Conservation (phyloP, 37 sponge, comb jelly and placozoan species). For the Lycopodina hypogea region DNA sequence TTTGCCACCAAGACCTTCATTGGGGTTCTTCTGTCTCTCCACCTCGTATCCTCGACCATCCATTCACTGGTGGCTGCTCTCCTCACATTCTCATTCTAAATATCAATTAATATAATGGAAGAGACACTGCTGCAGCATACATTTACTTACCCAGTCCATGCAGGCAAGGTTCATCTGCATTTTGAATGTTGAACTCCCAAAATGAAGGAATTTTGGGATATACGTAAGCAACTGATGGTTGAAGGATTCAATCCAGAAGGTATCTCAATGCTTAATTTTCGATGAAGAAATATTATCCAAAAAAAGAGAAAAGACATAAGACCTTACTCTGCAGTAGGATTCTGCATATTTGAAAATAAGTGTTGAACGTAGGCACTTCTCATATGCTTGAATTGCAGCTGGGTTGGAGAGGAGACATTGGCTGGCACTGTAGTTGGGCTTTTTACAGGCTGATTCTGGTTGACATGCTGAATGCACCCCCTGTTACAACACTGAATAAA, state of each 20-base stretch:
- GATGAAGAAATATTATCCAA: background rate
- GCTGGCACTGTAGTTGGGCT: background rate
- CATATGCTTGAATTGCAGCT: background rate
- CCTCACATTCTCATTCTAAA: too few species aligned
- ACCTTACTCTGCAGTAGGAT: constrained; percentile 22
- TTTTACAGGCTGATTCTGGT: too few species aligned
- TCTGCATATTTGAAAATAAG: constrained; percentile 17
- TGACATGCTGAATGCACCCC: too few species aligned
- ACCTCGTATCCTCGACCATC: too few species aligned
- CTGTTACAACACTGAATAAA: background rate
- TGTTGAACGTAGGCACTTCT: background rate
- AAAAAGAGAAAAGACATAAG: background rate
- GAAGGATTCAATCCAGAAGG: constrained; percentile 30
- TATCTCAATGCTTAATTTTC: constrained; percentile 18
- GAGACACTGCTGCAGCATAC: too few species aligned
- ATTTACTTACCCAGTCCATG: too few species aligned
- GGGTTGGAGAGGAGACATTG: constrained; percentile 4
- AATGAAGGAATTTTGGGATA: constrained; percentile 16
- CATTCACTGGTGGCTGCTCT: too few species aligned
- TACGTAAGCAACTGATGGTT: constrained; percentile 39
- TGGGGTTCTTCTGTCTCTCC: too few species aligned
- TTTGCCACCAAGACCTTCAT: too few species aligned
- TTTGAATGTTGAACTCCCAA: background rate
- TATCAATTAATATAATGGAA: background rate
- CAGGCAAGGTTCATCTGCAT: constrained; percentile 32